Base-by-base conservation (phyloP, 1,140 invertebrate genomes). In the Sitodiplosis mosellana region DNA sequence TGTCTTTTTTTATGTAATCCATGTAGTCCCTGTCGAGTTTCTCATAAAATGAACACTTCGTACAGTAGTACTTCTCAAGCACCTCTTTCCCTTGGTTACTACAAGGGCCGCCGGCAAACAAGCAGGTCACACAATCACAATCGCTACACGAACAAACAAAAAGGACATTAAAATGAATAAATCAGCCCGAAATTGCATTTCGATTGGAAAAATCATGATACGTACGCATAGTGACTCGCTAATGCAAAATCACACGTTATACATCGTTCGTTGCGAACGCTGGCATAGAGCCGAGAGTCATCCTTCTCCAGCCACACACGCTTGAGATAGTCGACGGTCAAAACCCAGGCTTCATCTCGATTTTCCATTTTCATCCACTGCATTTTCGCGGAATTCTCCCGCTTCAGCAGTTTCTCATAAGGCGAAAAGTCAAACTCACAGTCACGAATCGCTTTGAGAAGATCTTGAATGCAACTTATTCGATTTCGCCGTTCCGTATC, bases 121-220 rank as follows among this genome's bases (percentile, higher is more conserved):
- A 61, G 52, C 62, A 64, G 46, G 62, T 62, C 37, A 62, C 57
- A 51, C 62, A 64, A 53, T 60, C 58, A 50, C 62, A 64, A 51
- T 48, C 33, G 10, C 37, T 48, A 14, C 19, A 43, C 10, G 27
- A 27, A 27, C 27, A 27, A 27, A 27, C 10, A 27, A 27, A 27
- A 27, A 3, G 10, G 10, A 27, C 27, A 27, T 5, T 5, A 27
- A 27, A 27, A 5, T 27, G 27, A 27, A 27, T 5, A 27, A n/a
- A n/a, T n/a, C n/a, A n/a, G n/a, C n/a, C n/a, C n/a, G 7, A 34
- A 34, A 8, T 34, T 8, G 14, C 14, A 8, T 34, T 34, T 34
- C 12, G 3, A n/a, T 5, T 38, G 5, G 5, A 38, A 38, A 5
- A 38, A 38, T 17, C 36, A 17, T n/a, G 5, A 18, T 21, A 43